Conservation (phyloP, 1,140 invertebrate species). For the Kradibia gibbosae region DNA sequence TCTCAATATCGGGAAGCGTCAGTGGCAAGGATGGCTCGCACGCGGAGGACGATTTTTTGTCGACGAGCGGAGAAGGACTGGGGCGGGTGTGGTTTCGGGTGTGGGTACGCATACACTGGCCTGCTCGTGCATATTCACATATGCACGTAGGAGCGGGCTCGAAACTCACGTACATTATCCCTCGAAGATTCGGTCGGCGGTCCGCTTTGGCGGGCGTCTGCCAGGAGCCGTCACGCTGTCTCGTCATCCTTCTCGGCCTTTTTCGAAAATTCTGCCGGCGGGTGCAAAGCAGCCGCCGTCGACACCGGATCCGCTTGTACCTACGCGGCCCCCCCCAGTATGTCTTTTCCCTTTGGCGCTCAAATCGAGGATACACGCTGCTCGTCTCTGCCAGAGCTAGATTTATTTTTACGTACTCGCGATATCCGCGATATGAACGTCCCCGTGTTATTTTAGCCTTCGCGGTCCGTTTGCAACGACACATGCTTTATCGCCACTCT, state of each 20-base stretch:
- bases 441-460: background rate
- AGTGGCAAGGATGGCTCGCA: background rate
- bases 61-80: background rate
- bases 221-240: conserved; percentile 73
- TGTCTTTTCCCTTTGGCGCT: background rate
- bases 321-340: background rate
- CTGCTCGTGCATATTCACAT: no score
- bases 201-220: conserved; percentile 59
- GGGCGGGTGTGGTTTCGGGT: no score
- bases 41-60: background rate
- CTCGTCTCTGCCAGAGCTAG: background rate
- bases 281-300: conserved; percentile 16
- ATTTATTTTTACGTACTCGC: background rate
- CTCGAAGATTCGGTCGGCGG: background rate
- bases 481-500: no score
- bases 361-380: background rate
- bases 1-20: background rate
- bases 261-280: conserved; percentile 1
- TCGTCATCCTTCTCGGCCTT: conserved; percentile 75
- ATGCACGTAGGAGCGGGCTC: background rate
- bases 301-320: conserved; percentile 14
- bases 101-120: no score
- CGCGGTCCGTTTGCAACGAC: background rate
- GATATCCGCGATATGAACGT: background rate
- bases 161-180: background rate